Conservation (phyloP, 2,113 vertebrate genomes). For the Halichoeres trimaculatus region DNA sequence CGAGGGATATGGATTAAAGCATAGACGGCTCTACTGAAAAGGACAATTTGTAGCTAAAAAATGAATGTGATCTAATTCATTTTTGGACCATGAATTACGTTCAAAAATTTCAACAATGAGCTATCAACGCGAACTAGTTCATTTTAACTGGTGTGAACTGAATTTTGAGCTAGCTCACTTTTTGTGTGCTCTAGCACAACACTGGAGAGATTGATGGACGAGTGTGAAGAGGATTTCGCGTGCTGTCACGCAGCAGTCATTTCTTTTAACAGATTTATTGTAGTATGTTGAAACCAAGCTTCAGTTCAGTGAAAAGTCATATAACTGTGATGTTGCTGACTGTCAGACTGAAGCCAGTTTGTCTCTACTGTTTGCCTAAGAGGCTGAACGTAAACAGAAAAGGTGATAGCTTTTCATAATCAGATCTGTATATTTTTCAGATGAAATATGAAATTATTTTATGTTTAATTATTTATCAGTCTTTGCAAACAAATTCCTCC, state of each 20-base stretch:
- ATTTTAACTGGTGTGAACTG: too few species aligned
- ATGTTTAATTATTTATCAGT: not conserved
- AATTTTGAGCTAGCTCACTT: too few species aligned
- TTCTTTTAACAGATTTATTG: slow-evolving; percentile 26
- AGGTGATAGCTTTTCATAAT: not conserved
- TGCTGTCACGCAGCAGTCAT: slow-evolving; percentile 15
- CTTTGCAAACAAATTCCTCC: not conserved
- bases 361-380: not conserved
- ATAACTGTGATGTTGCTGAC: not conserved
- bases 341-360: not conserved
- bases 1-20: too few species aligned
- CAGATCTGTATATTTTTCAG: not conserved
- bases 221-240: slow-evolving; percentile 16
- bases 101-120: too few species aligned
- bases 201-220: slow-evolving; percentile 27
- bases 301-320: slow-evolving; percentile 2
- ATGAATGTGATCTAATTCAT: too few species aligned
- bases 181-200: too few species aligned
- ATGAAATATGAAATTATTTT: not conserved
- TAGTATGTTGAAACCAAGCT: not conserved
- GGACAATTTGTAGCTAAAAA: too few species aligned
- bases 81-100: too few species aligned
- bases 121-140: too few species aligned
- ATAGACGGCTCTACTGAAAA: too few species aligned
- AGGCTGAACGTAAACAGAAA: not conserved